phyloP scores from a whole-genome alignment of 2,113 vertebrate species.

The Agapornis roseicollis region DNA sequence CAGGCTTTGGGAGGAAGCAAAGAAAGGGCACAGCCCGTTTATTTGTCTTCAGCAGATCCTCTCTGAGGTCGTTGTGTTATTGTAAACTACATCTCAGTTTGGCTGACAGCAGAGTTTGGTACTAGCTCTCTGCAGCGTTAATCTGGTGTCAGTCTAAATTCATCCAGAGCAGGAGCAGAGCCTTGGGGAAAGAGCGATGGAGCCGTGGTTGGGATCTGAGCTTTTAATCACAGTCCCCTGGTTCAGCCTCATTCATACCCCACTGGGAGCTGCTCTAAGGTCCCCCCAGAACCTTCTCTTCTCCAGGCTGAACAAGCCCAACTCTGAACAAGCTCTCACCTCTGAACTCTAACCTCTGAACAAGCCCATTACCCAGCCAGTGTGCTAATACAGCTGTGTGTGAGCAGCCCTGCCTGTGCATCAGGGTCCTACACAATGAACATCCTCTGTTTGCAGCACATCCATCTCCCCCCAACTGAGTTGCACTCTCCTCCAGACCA shows the following conservation, averaged over 20 bases:
- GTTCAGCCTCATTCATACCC: neutral
- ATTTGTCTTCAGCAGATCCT: conserved; percentile 2
- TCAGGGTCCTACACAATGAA: fast-evolving
- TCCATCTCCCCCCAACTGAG: neutral
- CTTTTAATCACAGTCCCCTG: neutral
- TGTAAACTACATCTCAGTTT: neutral
- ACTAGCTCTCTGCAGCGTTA: neutral
- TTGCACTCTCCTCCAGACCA: neutral
- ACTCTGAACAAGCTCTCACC: neutral
- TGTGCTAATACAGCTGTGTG: neutral
- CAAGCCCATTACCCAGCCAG: neutral
- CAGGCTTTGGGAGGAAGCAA: conserved; percentile 33
- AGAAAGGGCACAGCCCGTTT: neutral
- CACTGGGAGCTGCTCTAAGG: neutral
- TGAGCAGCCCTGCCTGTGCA: neutral
- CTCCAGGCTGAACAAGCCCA: neutral
- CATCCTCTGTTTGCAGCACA: neutral
- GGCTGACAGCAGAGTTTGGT: neutral
- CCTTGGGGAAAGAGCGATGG: neutral
- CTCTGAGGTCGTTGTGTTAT: conserved; percentile 2
- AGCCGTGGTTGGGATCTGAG: neutral
- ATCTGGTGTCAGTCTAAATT: neutral
- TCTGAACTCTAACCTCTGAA: neutral
- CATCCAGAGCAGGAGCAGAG: neutral
- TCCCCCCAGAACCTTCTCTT: neutral